Evolutionary conservation across 2,888 invertebrate genomes (phyloP).

Genomic region (Harpalus rubripes): DNA sequence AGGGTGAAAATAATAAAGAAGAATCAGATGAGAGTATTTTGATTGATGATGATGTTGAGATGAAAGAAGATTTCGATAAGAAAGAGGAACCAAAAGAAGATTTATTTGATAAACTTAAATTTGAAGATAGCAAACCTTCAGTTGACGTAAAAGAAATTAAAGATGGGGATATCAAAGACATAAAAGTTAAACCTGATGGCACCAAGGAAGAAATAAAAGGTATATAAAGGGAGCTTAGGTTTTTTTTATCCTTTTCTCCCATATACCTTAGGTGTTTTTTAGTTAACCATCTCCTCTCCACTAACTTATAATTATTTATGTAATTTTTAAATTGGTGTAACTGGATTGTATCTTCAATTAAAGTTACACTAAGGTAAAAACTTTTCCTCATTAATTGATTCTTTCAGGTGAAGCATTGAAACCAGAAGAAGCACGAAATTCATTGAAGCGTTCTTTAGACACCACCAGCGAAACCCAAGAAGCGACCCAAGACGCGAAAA

Average conservation of each 20-base stretch:
- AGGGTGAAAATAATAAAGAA: conserved; percentile 4
- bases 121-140: conserved; percentile 65
- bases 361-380: background rate
- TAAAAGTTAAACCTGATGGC: background rate
- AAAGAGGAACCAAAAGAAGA: conserved; percentile 3
- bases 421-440: conserved; percentile 56
- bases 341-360: no score
- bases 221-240: conserved; percentile 39
- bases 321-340: no score
- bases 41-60: conserved; percentile 23
- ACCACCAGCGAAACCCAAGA: conserved; percentile 12
- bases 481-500: conserved; percentile 11
- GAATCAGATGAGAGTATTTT: conserved; percentile 7
- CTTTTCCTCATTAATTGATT: conserved; percentile 5
- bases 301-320: conserved; percentile 26
- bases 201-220: conserved; percentile 34
- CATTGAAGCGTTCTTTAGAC: conserved; percentile 50
- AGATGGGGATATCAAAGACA: conserved; percentile 67
- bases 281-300: conserved; percentile 8
- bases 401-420: conserved; percentile 55
- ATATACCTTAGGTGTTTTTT: conserved; percentile 29
- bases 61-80: conserved; percentile 53
- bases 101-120: background rate
- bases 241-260: conserved; percentile 23
- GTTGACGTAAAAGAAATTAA: conserved; percentile 65